Evolutionary conservation across 2,797 vertebrate species (phyloP), one percentile per base, ranked within the genome.

Genomic region (Glyptemys insculpta): DNA sequence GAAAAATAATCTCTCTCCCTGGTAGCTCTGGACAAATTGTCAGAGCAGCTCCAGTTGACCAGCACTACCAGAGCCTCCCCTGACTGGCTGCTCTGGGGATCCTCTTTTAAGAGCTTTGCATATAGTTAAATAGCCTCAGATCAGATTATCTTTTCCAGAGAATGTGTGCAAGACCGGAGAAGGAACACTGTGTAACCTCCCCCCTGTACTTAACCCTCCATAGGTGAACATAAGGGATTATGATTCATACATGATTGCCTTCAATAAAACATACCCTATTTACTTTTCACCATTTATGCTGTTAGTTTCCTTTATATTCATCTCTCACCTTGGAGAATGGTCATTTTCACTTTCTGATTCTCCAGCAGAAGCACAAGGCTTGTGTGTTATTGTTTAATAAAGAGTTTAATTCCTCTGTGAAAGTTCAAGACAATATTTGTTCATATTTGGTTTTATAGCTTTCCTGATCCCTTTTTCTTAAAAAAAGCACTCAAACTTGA

Each of bases 351-450:
- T 72, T 23, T n/a, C 15, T 37, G 34, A 37, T 72, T 41, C n/a
- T 72, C 19, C n/a, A 72, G 65, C n/a, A 72, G n/a, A 21, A 72
- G 19, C n/a, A 37, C 2, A 9, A 86, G 0, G 34, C 25, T 54
- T 0, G 0, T 23, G 16, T 62, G 49, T 78, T 57, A 50, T n/a
- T 82, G 49, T 25, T 85, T 81, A 54, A 88, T n/a, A 83, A 50
- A 34, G 74, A 19, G 5, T 16, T 78, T 29, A 25, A 57, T 34
- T 88, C 89, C 56, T 91, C 21, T 9, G 56, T 0, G 5, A 9
- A 15, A 86, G 65, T n/a, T 41, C 62, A 65, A 19, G 62, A 62
- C 56, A 57, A 18, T 72, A 41, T 72, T 72, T 72, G 65, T 72
- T 72, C n/a, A 37, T 18, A 37, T 72, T 23, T 72, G 19, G 65